Evolutionary conservation across 1,140 invertebrate genomes (phyloP), one percentile per base, ranked within the genome.

Genomic region (Parasteatoda tepidariorum): DNA sequence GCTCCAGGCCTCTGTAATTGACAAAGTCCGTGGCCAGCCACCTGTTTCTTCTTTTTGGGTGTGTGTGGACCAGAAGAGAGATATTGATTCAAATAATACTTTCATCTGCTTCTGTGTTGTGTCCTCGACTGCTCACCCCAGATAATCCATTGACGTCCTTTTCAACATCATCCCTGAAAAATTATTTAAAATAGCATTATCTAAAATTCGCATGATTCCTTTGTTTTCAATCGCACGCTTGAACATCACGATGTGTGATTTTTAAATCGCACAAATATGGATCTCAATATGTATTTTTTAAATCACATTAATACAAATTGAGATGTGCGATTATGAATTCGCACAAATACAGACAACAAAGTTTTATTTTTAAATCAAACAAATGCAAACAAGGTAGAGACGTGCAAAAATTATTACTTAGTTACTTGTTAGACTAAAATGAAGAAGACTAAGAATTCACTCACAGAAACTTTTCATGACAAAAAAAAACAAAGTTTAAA

Each of bases 111-210:
- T 30, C 68, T 64, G 22, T 54, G 3, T 22, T 68, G 41, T 57
- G 38, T 15, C 30, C 57, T 15, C 41, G 9, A 66, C 15, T 66
- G 31, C 48, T 79, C 75, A 79, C 38, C 78, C 66, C 78, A 74
- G 81, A 59, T 64, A 83, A 34, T 83, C 81, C 81, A 83, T 83
- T 83, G 81, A 83, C 7, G 59, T 83, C 81, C 41, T 73, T 67
- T 31, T 83, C 70, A 73, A 30, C 81, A 83, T 83, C 81, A 73
- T 74, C 31, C 81, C 81, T 83, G 13, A 55, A n/a, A 54, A 15
- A 61, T 9, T 11, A 7, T 6, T 11, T 13, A 26, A 30, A 3
- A 18, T 33, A 33, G 64, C 9, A 6, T 67, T 11, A 67, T 9
- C 9, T 9, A 26, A 22, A 26, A 9, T 61, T n/a, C n/a, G n/a